These are phyloP conservation scores for Drosophila suzukii DNA, from an alignment of 1,140 invertebrate genomes.

Conservation along the genomic window DNA sequence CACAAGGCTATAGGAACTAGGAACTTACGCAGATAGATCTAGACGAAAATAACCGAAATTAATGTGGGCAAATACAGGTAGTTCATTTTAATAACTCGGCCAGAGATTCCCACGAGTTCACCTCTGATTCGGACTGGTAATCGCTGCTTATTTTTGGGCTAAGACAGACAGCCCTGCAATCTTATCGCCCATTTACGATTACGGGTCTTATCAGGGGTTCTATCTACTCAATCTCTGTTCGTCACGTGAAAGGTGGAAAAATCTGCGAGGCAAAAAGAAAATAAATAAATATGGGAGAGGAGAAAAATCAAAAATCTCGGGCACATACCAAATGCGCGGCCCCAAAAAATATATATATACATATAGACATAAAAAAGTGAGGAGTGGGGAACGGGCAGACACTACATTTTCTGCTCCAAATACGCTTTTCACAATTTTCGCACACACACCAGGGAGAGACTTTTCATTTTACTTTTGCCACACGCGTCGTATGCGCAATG, in stretches of 20 bases:
- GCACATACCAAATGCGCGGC: slow-evolving; percentile 41
- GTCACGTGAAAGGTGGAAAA: slow-evolving; percentile 16
- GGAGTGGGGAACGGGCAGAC: slow-evolving; percentile 38
- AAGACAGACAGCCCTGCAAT: not conserved
- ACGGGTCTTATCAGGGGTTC: slow-evolving; percentile 3
- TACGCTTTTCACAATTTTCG: slow-evolving; percentile 79
- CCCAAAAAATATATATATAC: slow-evolving; percentile 19
- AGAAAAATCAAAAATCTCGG: slow-evolving; percentile 35
- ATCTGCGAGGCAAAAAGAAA: slow-evolving; percentile 1
- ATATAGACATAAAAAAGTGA: slow-evolving; percentile 3
- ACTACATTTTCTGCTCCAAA: slow-evolving; percentile 81
- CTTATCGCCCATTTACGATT: slow-evolving; percentile 1
- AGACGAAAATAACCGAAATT: not conserved
- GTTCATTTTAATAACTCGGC: not conserved
- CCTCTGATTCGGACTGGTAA: not conserved
- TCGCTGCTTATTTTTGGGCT: not conserved
- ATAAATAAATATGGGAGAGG: slow-evolving; percentile 5
- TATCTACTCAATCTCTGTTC: not conserved
- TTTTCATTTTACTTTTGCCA: slow-evolving; percentile 71
- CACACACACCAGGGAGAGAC: slow-evolving; percentile 43
- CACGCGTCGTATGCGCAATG: slow-evolving; percentile 74
- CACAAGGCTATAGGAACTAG: slow-evolving; percentile 5
- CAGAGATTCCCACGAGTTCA: slow-evolving; percentile 14
- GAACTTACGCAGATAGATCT: slow-evolving; percentile 20
- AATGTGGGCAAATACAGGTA: slow-evolving; percentile 1